These are phyloP conservation scores for Eurystomus glaucurus DNA, from an alignment of 2,797 vertebrate genomes.

Conservation along the genomic window DNA sequence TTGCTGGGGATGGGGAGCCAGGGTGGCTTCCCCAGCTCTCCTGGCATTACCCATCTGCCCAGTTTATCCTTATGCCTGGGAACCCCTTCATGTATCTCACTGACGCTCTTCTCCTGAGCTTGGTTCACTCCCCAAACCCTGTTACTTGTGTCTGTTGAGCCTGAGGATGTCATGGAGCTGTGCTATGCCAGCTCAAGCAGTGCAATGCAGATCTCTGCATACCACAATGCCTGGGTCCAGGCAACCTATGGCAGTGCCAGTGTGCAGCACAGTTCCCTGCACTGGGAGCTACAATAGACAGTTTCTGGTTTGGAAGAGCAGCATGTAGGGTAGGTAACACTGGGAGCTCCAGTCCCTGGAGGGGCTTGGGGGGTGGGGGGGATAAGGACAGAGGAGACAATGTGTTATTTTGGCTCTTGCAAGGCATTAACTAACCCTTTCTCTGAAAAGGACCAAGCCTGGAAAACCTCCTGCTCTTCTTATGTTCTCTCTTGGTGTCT, in stretches of 20 bases:
- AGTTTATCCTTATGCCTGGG: not conserved
- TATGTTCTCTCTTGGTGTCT: not conserved
- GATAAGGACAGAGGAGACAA: not conserved
- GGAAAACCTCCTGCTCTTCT: not conserved
- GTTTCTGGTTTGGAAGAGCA: not conserved
- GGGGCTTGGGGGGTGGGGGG: rapidly evolving
- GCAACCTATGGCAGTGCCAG: not conserved
- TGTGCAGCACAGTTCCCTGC: rapidly evolving
- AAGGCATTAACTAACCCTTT: not conserved
- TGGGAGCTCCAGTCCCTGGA: not conserved
- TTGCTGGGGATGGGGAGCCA: not conserved
- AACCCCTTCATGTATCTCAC: not conserved
- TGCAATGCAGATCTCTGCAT: not conserved
- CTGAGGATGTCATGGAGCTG: not conserved
- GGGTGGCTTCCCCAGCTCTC: not conserved
- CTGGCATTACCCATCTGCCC: not conserved
- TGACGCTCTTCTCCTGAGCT: not conserved
- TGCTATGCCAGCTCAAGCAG: not conserved
- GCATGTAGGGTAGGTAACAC: not conserved
- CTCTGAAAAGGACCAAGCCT: not conserved
- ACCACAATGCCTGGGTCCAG: not conserved
- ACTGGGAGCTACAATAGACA: not conserved
- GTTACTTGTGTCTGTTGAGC: not conserved
- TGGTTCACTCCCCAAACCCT: not conserved
- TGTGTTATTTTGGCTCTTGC: not conserved